Evolutionary conservation across 2,113 vertebrate genomes (phyloP), one percentile per base, ranked within the genome.

Genomic region (Tringa solitaria): DNA sequence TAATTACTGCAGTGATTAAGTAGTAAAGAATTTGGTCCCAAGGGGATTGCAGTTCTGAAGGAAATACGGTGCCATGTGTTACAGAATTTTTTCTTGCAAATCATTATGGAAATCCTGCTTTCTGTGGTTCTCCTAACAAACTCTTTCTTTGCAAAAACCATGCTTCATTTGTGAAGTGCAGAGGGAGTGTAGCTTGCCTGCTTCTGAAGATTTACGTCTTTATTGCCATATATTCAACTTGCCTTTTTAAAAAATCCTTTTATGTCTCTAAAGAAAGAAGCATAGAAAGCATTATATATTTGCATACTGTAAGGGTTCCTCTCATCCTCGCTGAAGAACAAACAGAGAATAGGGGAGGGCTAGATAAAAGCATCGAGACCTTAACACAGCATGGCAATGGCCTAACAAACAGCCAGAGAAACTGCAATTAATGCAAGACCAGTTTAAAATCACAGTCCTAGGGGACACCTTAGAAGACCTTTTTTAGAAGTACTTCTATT

Each of bases 1-100:
- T 97, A 97, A 98, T 98, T 97, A 98, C 96, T 82, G 59, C 92
- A 96, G 90, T 94, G 97, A 97, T 97, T 96, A 97, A 97, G 81
- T 93, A 96, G 95, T 95, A 96, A 96, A 97, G 97, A 95, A 96
- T 70, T 94, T 79, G 68, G 82, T 97, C 96, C 96, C 96, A 92
- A 70, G 90, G 72, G 97, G 68, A 78, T 82, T 92, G 68, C 89
- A 94, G 95, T 96, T 95, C 97, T 97, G 94, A 96, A 96, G 93
- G 95, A 95, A 96, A 96, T 95, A 90, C 19, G 1, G 77, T 91
- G 92, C 96, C 96, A 97, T 97, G 97, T 97, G 97, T 96, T 97
- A 78, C 89, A 95, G 73, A 88, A 53, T 96, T 96, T 93, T 95
- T 95, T 90, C 91, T 94, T 94, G 84, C 90, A 96, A 89, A 90